These are phyloP conservation scores for Aphyosemion australe DNA, from an alignment of 2,113 vertebrate species.

Conservation along the genomic window DNA sequence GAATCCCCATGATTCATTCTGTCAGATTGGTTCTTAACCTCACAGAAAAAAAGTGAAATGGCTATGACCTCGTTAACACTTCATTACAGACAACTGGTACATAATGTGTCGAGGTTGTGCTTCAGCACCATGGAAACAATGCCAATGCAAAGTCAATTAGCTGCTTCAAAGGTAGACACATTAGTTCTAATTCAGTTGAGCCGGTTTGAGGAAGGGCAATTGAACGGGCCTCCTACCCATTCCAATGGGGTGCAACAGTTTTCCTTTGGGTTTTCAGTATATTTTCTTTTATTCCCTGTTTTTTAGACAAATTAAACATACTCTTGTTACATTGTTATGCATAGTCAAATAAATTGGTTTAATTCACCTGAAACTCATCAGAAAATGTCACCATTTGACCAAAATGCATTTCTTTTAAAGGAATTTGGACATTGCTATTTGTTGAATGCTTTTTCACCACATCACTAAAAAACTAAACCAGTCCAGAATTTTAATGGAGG, in stretches of 20 bases:
- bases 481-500: too few relatives aligned
- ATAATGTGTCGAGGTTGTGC: not conserved
- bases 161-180: constrained; percentile 3
- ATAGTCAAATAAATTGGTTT: too few relatives aligned
- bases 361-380: too few relatives aligned
- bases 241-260: not conserved
- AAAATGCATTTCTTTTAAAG: too few relatives aligned
- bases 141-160: constrained; percentile 1
- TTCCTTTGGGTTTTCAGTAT: not conserved
- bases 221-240: not conserved
- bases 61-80: constrained; percentile 5
- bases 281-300: not conserved
- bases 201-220: not conserved
- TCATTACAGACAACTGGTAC: constrained; percentile 1
- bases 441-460: too few relatives aligned
- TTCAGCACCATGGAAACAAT: not conserved
- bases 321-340: too few relatives aligned
- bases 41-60: not conserved
- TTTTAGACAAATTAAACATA: not conserved
- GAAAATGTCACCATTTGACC: too few relatives aligned
- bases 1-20: not conserved
- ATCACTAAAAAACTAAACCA: too few relatives aligned
- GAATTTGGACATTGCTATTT: too few relatives aligned
- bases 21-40: not conserved
- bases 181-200: constrained; percentile 4